Conservation (phyloP, 2,113 vertebrate species). For the Oryzias melastigma region DNA sequence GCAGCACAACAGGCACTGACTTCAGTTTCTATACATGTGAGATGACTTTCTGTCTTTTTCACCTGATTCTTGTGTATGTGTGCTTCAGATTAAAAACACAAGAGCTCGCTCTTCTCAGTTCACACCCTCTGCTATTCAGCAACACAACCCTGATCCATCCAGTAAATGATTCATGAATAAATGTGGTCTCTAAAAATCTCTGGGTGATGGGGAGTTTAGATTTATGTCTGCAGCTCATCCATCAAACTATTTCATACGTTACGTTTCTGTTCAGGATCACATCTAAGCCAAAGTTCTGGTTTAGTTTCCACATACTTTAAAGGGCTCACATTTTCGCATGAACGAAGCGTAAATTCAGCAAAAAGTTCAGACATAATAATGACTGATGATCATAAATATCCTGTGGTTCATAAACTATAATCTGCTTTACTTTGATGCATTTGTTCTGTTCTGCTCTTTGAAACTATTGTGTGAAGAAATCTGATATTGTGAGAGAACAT, state of each 20-base stretch:
- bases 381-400: not conserved
- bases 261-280: conserved; percentile 12
- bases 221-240: conserved; percentile 11
- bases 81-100: no score
- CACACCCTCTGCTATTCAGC: not conserved
- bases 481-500: conserved; percentile 1
- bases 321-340: not conserved
- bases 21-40: no score
- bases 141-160: not conserved
- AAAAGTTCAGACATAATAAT: not conserved
- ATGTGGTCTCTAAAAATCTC: conserved; percentile 1
- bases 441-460: not conserved
- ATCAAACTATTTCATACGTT: conserved; percentile 8
- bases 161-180: not conserved
- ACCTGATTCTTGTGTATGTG: no score
- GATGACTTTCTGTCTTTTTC: no score
- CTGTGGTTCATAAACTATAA: not conserved
- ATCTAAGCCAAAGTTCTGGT: not conserved
- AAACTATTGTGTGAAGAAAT: conserved; percentile 20
- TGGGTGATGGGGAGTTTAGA: not conserved
- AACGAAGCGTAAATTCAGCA: not conserved
- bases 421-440: not conserved
- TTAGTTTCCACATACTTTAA: not conserved
- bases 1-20: no score
- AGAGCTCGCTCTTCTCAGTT: no score